Evolutionary conservation across 2,797 vertebrate species (phyloP).

Genomic region (Anomalospiza imberbis): DNA sequence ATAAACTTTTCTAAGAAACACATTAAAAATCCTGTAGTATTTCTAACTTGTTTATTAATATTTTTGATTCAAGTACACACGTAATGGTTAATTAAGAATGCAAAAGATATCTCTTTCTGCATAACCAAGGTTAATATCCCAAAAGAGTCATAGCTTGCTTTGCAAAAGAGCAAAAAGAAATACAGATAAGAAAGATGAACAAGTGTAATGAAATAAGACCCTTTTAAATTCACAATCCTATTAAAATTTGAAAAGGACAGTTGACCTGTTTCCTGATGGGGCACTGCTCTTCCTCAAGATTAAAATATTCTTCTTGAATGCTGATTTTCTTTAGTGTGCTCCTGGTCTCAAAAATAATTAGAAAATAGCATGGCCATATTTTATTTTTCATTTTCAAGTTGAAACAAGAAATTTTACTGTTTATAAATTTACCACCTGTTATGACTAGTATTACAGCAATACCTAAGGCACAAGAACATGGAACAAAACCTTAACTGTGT

Average conservation of each 20-base stretch:
- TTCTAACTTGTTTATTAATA: background rate
- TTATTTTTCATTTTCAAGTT: background rate
- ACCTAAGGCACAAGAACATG: background rate
- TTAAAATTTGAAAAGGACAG: conserved; percentile 1
- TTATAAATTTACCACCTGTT: background rate
- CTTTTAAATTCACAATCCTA: conserved; percentile 11
- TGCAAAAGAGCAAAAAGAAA: background rate
- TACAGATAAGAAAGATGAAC: background rate
- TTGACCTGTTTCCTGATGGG: background rate
- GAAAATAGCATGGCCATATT: background rate
- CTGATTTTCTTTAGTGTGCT: background rate
- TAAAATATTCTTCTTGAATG: background rate
- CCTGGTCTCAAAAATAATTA: background rate
- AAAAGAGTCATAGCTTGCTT: background rate
- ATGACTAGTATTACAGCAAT: background rate
- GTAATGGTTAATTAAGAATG: background rate
- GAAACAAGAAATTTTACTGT: background rate
- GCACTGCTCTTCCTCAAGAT: background rate
- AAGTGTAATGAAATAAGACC: background rate
- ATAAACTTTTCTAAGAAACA: background rate
- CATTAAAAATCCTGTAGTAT: background rate
- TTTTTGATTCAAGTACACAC: background rate
- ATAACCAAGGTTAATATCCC: background rate
- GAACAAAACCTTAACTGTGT: background rate
- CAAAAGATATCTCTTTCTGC: background rate